phyloP scores from a whole-genome alignment of 1,140 invertebrate genomes.

The Pseudachorutes palmiensis region DNA sequence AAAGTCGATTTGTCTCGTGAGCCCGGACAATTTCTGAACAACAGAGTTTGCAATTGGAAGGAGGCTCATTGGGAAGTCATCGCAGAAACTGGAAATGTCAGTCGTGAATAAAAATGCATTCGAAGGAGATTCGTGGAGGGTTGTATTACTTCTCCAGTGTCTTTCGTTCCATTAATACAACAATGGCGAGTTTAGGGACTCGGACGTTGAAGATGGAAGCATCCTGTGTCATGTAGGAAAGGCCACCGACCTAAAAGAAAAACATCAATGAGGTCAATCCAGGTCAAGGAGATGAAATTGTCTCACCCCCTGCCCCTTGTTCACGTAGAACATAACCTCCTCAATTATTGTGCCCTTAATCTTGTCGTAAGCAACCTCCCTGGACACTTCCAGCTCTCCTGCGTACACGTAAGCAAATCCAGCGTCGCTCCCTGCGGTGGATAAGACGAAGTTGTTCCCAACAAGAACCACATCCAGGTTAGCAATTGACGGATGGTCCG shows the following conservation, averaged over 20 bases:
- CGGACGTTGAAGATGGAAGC: conserved; percentile 8
- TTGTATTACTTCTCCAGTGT: neutral
- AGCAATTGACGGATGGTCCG: too few species aligned
- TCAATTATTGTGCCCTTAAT: neutral
- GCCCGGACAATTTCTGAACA: neutral
- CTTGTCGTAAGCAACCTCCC: neutral
- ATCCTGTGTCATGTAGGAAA: conserved; percentile 18
- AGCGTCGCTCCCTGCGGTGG: too few species aligned
- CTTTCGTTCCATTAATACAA: neutral
- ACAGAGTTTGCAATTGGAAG: conserved; percentile 10
- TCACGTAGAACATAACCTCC: neutral
- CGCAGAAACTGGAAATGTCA: neutral
- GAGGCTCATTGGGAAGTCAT: neutral
- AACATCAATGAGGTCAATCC: conserved; percentile 1
- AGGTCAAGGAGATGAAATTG: neutral
- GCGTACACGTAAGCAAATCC: conserved; percentile 11
- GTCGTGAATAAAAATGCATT: conserved; percentile 1
- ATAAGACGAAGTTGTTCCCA: neutral
- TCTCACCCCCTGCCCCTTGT: neutral
- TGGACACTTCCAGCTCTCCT: conserved; percentile 21
- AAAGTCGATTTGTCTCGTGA: conserved; percentile 23
- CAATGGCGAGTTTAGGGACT: conserved; percentile 6
- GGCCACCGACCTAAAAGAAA: conserved; percentile 10
- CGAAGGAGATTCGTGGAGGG: too few species aligned
- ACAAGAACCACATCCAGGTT: too few species aligned